These are phyloP conservation scores for Tinea trinotella DNA, from an alignment of 2,888 invertebrate genomes.

Conservation along the genomic window DNA sequence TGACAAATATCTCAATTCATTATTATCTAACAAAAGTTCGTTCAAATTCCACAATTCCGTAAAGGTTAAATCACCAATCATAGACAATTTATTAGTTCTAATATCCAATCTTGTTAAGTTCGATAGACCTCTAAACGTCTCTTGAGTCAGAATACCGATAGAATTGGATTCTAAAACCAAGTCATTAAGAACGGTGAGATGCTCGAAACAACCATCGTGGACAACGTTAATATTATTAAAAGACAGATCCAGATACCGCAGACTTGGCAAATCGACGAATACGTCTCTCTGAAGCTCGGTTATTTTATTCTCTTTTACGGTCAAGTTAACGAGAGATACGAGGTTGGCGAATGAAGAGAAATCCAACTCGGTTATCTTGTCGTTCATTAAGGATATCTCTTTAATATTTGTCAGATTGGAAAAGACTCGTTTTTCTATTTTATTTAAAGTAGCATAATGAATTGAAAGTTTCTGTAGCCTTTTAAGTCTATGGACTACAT, in stretches of 20 bases:
- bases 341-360: conserved; percentile 82
- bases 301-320: conserved; percentile 84
- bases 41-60: conserved; percentile 82
- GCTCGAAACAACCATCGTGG: conserved; percentile 88
- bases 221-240: conserved; percentile 88
- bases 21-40: conserved; percentile 80
- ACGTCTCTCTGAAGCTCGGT: conserved; percentile 81
- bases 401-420: conserved; percentile 80
- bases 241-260: conserved; percentile 84
- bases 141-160: conserved; percentile 80
- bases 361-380: conserved; percentile 79
- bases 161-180: conserved; percentile 85
- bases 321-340: conserved; percentile 78
- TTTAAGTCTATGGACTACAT: conserved; percentile 76
- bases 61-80: conserved; percentile 85
- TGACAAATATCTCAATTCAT: conserved; percentile 80
- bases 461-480: conserved; percentile 78
- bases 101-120: conserved; percentile 82
- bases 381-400: conserved; percentile 79
- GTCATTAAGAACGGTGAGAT: conserved; percentile 80
- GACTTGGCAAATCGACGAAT: conserved; percentile 80
- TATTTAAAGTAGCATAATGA: conserved; percentile 80
- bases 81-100: conserved; percentile 81
- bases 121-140: conserved; percentile 82
- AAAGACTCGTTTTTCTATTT: conserved; percentile 81